Base-by-base conservation (phyloP, 2,797 vertebrate genomes). In the Scleropages formosus region DNA sequence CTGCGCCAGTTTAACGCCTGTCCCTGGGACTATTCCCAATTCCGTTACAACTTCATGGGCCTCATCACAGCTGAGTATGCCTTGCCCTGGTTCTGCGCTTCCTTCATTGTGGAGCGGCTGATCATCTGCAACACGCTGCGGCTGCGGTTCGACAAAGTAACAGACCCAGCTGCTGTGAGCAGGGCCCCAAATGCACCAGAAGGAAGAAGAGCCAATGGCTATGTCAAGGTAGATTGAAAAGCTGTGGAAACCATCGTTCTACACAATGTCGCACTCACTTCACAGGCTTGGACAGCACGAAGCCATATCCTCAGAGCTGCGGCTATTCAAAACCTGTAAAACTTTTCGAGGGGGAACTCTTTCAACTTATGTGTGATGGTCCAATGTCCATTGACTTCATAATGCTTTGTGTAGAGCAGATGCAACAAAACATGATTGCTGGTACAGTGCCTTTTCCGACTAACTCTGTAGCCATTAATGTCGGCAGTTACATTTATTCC, bases 21-120 rank as follows among this genome's bases (percentile, higher is more conserved):
- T 85, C 97, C 97, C 0, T 98, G 97, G 97, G 96, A 99, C 91
- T 99, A 99, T 87, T 95, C 96, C 0, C 90, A 95, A 83, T 99
- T 99, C 82, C 93, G 93, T 89, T 99, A 98, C 90, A 96, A 99
- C 91, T 99, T 98, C 90, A 96, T 94, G 96, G 97, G 97, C 64
- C 89, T 99, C 85, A 95, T 99, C 86, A 98, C 97, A 51, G 94
- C 97, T n/a, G 97, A 99, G 88, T 99, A 99, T 8, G 96, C 96
- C 0, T 91, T 98, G 83, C 97, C 96, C 10, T 99, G 97, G 97
- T 97, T 98, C 89, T 98, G 95, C 59, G 97, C 95, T 74, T 93
- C 96, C 71, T 94, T 97, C 86, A 93, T 97, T 47, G 91, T 96
- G 88, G 97, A 99, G 90, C 95, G 94, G 68, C 83, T 97, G 76